Conservation (phyloP, 2,888 invertebrate species). For the Lamellibrachia satsuma region DNA sequence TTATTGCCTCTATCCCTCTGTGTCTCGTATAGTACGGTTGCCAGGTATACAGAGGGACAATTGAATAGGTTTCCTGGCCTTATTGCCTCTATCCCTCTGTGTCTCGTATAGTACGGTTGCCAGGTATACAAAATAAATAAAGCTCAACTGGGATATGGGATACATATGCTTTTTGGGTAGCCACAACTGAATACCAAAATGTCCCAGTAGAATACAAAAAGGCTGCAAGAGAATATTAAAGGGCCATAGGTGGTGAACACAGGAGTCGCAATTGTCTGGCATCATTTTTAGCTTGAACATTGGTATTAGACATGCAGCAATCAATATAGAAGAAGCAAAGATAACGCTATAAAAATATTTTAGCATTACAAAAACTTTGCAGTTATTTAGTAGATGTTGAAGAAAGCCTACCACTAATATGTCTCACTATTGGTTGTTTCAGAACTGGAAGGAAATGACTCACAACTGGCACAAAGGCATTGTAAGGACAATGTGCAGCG, state of each 20-base stretch:
- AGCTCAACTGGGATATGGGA: too few relatives aligned
- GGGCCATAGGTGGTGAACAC: not conserved
- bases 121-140: too few relatives aligned
- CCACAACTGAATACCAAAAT: not conserved
- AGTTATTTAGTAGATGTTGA: not conserved
- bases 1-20: too few relatives aligned
- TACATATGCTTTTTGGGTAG: not conserved
- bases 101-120: too few relatives aligned
- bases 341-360: not conserved
- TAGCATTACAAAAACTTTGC: not conserved
- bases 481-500: slow-evolving; percentile 58
- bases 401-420: not conserved
- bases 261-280: slow-evolving; percentile 23
- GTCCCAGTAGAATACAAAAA: not conserved
- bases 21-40: too few relatives aligned
- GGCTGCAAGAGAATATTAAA: not conserved
- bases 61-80: too few relatives aligned
- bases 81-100: too few relatives aligned
- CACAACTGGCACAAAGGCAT: slow-evolving; percentile 75
- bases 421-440: not conserved
- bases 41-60: too few relatives aligned
- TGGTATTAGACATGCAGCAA: not conserved
- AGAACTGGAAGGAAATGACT: slow-evolving; percentile 96
- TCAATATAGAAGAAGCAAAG: not conserved
- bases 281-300: not conserved